Evolutionary conservation across 2,113 vertebrate genomes (phyloP).

Genomic region (Sylvietta virens): DNA sequence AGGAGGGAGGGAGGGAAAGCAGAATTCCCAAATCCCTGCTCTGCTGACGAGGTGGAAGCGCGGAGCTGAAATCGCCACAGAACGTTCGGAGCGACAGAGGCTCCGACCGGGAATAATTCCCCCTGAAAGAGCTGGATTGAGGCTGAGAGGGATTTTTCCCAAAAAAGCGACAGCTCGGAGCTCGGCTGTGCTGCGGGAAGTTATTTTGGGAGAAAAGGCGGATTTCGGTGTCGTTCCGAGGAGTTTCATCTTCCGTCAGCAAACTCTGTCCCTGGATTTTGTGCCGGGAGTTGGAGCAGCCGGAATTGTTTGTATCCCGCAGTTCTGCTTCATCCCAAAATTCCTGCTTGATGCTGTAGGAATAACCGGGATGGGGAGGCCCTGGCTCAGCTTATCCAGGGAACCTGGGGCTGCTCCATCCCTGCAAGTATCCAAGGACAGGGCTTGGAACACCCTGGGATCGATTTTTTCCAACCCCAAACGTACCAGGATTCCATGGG

Average conservation of each 20-base stretch:
- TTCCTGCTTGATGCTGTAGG: background rate
- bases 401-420: background rate
- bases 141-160: background rate
- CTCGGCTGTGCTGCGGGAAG: background rate
- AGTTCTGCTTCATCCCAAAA: background rate
- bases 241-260: accelerated
- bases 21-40: background rate
- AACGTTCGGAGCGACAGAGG: background rate
- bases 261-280: background rate
- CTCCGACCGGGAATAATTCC: background rate
- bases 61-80: accelerated
- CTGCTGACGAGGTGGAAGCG: background rate
- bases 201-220: background rate
- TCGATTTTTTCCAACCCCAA: background rate
- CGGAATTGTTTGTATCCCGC: accelerated
- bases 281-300: background rate
- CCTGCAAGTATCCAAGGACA: background rate
- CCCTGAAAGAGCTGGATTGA: background rate
- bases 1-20: background rate
- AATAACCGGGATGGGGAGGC: accelerated
- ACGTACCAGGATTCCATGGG: background rate
- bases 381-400: background rate
- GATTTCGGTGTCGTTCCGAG: background rate
- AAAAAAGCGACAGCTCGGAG: background rate
- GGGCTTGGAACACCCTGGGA: background rate